Evolutionary conservation across 2,113 vertebrate species (phyloP).

Genomic region (Euleptes europaea): DNA sequence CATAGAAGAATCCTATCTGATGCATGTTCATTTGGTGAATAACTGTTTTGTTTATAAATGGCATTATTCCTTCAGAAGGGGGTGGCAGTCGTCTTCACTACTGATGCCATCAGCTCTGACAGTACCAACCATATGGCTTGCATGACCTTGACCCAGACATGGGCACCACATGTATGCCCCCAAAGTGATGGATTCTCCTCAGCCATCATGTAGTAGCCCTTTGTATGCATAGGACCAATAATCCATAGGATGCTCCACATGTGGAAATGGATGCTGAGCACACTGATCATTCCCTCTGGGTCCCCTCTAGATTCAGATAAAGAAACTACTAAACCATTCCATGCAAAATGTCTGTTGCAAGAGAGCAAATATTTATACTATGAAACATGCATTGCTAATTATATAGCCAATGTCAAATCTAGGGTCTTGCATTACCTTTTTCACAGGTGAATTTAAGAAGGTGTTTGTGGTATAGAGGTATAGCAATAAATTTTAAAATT

Average conservation of each 20-base stretch:
- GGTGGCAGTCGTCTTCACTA: neutral
- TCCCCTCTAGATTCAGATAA: neutral
- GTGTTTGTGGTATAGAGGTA: neutral
- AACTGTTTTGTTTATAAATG: neutral
- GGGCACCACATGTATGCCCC: neutral
- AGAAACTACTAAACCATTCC: neutral
- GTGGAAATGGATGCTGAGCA: neutral
- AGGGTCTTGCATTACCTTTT: neutral
- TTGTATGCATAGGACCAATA: no score
- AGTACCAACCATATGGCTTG: neutral
- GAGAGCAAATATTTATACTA: neutral
- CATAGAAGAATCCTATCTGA: no score
- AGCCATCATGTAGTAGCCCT: neutral
- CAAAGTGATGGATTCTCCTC: neutral
- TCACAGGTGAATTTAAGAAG: neutral
- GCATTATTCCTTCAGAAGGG: neutral
- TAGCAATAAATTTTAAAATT: neutral
- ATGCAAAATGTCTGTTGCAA: neutral
- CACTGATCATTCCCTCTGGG: neutral
- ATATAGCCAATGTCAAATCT: neutral
- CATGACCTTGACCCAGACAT: neutral
- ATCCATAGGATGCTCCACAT: no score
- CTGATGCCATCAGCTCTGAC: neutral
- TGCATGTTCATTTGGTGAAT: no score
- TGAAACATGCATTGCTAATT: neutral